phyloP scores from a whole-genome alignment of 2,113 vertebrate species.

The Ageneiosus marmoratus region DNA sequence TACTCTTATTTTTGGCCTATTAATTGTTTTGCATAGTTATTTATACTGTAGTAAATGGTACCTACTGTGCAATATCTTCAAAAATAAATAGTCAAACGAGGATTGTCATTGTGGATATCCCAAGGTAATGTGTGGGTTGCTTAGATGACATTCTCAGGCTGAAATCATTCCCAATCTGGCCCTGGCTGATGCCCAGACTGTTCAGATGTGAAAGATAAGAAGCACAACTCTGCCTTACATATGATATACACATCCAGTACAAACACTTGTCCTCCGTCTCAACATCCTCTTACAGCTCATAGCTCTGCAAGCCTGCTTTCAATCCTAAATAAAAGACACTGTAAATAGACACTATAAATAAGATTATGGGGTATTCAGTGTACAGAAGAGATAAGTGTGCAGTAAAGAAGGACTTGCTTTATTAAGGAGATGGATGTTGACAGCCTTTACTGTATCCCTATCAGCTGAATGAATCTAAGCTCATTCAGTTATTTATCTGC shows the following conservation, averaged over 20 bases:
- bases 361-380: background rate
- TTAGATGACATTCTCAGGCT: too few species aligned
- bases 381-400: background rate
- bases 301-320: background rate
- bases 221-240: background rate
- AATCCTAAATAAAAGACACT: conserved; percentile 9
- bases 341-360: conserved; percentile 14
- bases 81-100: too few species aligned
- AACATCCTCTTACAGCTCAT: conserved; percentile 7
- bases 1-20: too few species aligned
- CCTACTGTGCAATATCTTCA: too few species aligned
- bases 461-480: background rate
- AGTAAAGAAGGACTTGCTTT: background rate
- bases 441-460: background rate
- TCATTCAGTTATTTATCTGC: conserved; percentile 7
- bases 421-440: background rate
- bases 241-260: background rate
- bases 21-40: too few species aligned
- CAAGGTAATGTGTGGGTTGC: too few species aligned
- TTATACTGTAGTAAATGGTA: too few species aligned
- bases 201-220: background rate
- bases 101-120: too few species aligned
- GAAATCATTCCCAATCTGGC: too few species aligned
- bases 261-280: background rate
- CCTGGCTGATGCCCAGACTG: background rate